Conservation (phyloP, 2,113 vertebrate species). For the Brachyistius frenatus region DNA sequence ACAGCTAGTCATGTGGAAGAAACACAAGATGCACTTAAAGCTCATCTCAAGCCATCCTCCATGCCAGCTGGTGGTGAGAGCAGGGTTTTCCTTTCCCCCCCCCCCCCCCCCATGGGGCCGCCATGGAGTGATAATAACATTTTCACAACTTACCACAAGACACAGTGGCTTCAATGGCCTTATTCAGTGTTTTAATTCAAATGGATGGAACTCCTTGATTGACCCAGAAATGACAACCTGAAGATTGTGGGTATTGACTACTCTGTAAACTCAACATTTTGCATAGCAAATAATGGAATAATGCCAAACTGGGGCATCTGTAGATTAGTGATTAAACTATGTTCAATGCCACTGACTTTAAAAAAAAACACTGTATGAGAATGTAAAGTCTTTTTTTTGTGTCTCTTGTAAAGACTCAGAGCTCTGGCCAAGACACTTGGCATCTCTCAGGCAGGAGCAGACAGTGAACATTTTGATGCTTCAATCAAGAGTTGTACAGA, state of each 20-base stretch:
- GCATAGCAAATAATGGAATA: not conserved
- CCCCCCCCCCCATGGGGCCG: not conserved
- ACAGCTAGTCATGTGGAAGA: conserved; percentile 44
- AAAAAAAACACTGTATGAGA: conserved; percentile 47
- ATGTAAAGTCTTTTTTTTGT: conserved; percentile 58
- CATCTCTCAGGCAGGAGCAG: not conserved
- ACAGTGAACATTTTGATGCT: conserved; percentile 13
- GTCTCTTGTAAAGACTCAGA: conserved; percentile 45
- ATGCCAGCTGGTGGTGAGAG: conserved; percentile 13
- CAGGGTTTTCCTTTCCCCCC: not conserved
- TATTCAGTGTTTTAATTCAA: conserved; percentile 33
- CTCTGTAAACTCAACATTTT: conserved; percentile 43
- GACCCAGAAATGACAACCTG: conserved; percentile 29
- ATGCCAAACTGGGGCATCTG: conserved; percentile 30
- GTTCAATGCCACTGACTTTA: conserved; percentile 33
- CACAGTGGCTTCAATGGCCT: conserved; percentile 58
- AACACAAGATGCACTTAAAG: conserved; percentile 65
- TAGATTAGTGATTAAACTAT: conserved; percentile 30
- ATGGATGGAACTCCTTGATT: conserved; percentile 12
- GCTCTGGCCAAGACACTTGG: not conserved
- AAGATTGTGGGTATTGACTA: conserved; percentile 62
- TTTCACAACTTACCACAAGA: conserved; percentile 32
- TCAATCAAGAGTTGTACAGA: not conserved
- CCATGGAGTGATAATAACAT: conserved; percentile 6
- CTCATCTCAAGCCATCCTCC: conserved; percentile 38